Percentiles rank a stretch among this genome's conserved stretches.
Conservation (phyloP, 2,113 vertebrate species). For the Chaetodon auriga region DNA sequence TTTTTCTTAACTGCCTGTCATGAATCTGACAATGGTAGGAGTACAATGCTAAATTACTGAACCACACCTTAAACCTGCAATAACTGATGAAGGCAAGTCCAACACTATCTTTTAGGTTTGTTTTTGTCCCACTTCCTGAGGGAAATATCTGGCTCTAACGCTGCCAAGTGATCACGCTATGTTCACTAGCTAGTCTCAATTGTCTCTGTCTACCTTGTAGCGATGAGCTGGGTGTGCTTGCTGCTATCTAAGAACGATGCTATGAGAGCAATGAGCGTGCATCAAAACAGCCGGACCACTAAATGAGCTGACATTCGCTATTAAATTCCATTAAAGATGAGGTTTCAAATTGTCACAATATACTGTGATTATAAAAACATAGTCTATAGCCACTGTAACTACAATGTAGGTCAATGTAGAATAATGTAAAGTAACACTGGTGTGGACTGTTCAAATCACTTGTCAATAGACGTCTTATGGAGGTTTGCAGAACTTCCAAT, state of each 20-base stretch:
- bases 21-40: no score
- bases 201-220: background rate
- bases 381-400: background rate
- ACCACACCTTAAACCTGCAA: no score
- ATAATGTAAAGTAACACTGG: background rate
- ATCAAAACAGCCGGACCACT: background rate
- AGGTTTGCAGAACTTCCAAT: background rate
- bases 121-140: background rate
- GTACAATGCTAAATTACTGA: no score
- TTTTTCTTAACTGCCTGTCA: no score
- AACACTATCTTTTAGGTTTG: background rate
- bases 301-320: background rate
- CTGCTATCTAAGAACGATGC: background rate
- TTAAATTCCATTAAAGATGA: background rate
- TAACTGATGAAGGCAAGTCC: background rate
- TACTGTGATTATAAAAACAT: background rate
- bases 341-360: no score
- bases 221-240: background rate
- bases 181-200: no score
- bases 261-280: background rate
- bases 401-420: background rate
- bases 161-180: background rate
- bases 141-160: no score
- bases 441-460: background rate
- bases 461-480: background rate